Percentiles rank a stretch among this genome's conserved stretches.
These are phyloP conservation scores for Saimiri boliviensis DNA, from an alignment of 2,113 vertebrate genomes.

Conservation along the genomic window DNA sequence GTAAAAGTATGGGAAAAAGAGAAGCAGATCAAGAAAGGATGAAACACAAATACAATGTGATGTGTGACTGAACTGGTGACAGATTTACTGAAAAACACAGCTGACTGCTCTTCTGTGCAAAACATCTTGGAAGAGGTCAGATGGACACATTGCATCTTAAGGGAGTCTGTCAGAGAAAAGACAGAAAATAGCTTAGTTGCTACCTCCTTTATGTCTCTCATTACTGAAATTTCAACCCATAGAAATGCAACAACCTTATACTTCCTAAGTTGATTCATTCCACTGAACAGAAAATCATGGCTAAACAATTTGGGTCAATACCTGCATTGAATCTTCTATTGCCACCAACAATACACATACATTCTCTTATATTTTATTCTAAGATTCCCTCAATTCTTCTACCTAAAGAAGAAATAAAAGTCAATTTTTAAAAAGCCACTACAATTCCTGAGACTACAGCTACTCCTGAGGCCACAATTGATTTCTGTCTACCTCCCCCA, in stretches of 20 bases:
- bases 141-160: background rate
- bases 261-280: background rate
- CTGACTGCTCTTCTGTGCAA: background rate
- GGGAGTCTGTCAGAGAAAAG: background rate
- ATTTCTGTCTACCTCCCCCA: background rate
- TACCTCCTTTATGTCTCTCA: background rate
- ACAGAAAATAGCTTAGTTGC: background rate
- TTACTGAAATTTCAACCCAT: background rate
- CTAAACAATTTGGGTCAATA: background rate
- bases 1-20: background rate
- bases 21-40: background rate
- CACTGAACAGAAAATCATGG: background rate
- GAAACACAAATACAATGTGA: background rate
- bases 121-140: background rate
- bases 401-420: background rate
- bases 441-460: background rate
- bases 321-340: background rate
- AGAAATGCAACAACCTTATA: background rate
- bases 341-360: background rate
- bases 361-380: background rate
- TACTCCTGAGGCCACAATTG: background rate
- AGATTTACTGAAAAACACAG: background rate
- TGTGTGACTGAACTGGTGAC: background rate
- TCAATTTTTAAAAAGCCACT: background rate
- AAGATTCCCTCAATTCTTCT: background rate